phyloP scores from a whole-genome alignment of 1,140 invertebrate species.

The Zaprionus inermis region DNA sequence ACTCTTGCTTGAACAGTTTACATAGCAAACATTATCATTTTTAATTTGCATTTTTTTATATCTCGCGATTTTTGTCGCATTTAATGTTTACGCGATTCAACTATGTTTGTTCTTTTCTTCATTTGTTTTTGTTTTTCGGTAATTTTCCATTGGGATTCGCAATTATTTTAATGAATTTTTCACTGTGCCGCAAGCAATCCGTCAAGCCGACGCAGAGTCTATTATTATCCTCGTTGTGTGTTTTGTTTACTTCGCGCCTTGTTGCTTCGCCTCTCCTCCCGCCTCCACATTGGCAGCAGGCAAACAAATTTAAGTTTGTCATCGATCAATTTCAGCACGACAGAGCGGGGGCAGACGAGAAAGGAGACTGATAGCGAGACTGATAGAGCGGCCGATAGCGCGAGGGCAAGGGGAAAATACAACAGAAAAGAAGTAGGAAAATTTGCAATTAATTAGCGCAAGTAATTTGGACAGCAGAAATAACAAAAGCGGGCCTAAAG shows the following conservation, averaged over 20 bases:
- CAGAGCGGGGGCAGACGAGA: neutral
- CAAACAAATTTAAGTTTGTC: constrained; percentile 64
- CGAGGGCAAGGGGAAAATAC: constrained; percentile 27
- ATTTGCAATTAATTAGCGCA: constrained; percentile 77
- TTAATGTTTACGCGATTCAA: neutral
- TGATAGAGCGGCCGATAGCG: constrained; percentile 3
- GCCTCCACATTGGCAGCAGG: constrained; percentile 32
- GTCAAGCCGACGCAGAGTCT: neutral
- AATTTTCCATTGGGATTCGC: neutral
- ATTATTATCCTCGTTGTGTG: constrained; percentile 7
- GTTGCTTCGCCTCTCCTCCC: constrained; percentile 8
- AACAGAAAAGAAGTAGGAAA: constrained; percentile 42
- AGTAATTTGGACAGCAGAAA: constrained; percentile 47
- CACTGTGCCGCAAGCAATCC: constrained; percentile 1
- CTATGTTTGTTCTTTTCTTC: neutral
- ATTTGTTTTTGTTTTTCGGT: neutral
- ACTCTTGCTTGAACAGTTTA: neutral
- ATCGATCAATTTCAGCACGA: constrained; percentile 62
- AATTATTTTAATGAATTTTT: constrained; percentile 7
- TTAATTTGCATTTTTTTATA: neutral
- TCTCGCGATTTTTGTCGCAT: neutral
- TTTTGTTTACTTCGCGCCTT: constrained; percentile 10
- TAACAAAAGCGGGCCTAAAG: constrained; percentile 39
- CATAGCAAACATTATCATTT: neutral
- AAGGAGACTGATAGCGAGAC: neutral